phyloP scores from a whole-genome alignment of 2,888 invertebrate genomes.

The Euclidia mi region DNA sequence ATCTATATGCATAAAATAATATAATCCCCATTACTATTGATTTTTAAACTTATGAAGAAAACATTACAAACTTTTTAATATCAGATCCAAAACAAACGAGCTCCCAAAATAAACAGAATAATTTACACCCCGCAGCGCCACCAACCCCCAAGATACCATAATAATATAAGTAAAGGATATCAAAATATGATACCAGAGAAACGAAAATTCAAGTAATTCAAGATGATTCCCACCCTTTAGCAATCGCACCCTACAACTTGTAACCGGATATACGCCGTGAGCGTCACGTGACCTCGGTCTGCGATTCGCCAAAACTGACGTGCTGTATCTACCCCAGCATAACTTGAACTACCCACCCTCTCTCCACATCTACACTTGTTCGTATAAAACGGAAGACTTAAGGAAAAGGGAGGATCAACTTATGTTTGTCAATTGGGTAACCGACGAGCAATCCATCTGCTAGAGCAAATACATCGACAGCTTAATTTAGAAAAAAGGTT shows the following conservation, averaged over 20 bases:
- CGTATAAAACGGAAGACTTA: slow-evolving; percentile 6
- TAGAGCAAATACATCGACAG: slow-evolving; percentile 77
- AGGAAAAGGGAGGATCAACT: slow-evolving; percentile 38
- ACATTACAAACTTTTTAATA: background rate
- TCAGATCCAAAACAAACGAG: background rate
- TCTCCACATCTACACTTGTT: background rate
- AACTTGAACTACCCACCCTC: slow-evolving; percentile 31
- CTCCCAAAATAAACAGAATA: slow-evolving; percentile 1
- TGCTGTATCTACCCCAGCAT: slow-evolving; percentile 62
- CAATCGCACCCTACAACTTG: slow-evolving; percentile 55
- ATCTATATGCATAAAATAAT: too few species aligned
- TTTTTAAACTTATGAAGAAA: too few species aligned
- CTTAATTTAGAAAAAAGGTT: slow-evolving; percentile 69
- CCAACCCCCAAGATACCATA: slow-evolving; percentile 11
- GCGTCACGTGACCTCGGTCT: slow-evolving; percentile 76
- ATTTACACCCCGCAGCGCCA: slow-evolving; percentile 3
- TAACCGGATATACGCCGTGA: slow-evolving; percentile 72
- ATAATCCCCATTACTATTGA: too few species aligned
- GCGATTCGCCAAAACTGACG: slow-evolving; percentile 71
- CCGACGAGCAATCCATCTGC: slow-evolving; percentile 77
- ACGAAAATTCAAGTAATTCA: slow-evolving; percentile 40
- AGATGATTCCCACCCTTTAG: slow-evolving; percentile 52
- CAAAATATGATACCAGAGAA: slow-evolving; percentile 34
- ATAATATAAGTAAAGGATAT: slow-evolving; percentile 25
- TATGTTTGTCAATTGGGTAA: slow-evolving; percentile 56